Evolutionary conservation across 2,797 vertebrate genomes (phyloP).

Genomic region (Nannoperca australis): DNA sequence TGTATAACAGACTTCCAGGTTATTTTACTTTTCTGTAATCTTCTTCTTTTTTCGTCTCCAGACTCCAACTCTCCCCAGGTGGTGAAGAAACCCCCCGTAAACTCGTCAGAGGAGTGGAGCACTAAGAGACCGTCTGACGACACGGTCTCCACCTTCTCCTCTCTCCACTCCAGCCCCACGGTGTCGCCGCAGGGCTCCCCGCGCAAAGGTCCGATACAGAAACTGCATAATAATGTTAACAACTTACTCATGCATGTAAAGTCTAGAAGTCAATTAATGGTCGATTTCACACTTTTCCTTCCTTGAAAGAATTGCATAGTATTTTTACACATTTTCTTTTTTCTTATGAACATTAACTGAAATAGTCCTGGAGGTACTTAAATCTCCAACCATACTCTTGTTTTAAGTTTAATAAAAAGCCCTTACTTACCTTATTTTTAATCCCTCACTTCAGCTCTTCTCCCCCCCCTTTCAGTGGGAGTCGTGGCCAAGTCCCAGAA

Average conservation of each 20-base stretch:
- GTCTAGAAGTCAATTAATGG: neutral
- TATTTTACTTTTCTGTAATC: neutral
- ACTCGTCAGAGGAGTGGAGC: conserved; percentile 87
- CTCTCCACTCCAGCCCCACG: conserved; percentile 92
- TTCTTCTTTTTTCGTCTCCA: conserved; percentile 57
- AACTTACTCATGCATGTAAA: neutral
- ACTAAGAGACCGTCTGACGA: conserved; percentile 90
- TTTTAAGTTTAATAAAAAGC: neutral
- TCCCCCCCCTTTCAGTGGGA: conserved; percentile 80
- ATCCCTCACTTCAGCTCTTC: neutral
- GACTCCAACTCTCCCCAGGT: conserved; percentile 88
- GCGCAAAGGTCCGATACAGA: conserved; percentile 86
- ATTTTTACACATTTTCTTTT: neutral
- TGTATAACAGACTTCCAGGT: neutral
- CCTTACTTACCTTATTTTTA: no score
- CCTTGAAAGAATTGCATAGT: neutral
- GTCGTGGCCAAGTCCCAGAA: conserved; percentile 86
- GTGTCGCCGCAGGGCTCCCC: conserved; percentile 93
- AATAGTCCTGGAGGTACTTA: neutral
- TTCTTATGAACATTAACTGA: neutral
- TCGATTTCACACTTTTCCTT: neutral
- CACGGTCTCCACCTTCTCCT: conserved; percentile 88
- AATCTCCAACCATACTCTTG: neutral
- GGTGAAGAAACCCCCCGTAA: conserved; percentile 84
- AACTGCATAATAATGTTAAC: neutral